Evolutionary conservation across 2,888 invertebrate genomes (phyloP), one percentile per base, ranked within the genome.

Genomic region (Stenotaenia linearis): DNA sequence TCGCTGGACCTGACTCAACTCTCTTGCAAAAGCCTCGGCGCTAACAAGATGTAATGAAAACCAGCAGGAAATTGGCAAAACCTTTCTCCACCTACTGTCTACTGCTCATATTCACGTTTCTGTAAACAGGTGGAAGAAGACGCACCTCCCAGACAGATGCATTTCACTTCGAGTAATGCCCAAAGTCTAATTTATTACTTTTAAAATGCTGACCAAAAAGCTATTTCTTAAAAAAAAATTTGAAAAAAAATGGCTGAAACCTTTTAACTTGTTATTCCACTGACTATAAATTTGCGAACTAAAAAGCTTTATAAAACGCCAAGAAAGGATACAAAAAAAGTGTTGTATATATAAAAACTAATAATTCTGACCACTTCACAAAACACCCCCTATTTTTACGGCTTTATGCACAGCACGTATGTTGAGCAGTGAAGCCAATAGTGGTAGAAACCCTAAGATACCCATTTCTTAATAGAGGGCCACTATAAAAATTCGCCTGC

Each of bases 31-130:
- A 56, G 21, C 56, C 23, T 56, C 21, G 56, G 56, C 18, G 56
- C 56, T 56, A 56, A 56, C 56, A 56, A 56, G 56, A 56, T 56
- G 56, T 56, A 56, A 56, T 56, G 56, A 56, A 56, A 56, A 18
- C 56, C 56, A 56, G 56, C 56, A 56, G 56, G 56, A 56, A 56
- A 56, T 56, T 56, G 56, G 56, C 56, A 18, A 56, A 56, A 56
- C 56, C 18, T 56, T 37, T 56, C 56, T n/a, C 56, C 56, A 4
- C 37, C 37, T 6, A 32, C 37, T 37, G 56, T 56, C 56, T 56
- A 9, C 18, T 56, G 56, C 56, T 56, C 56, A 56, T 56, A 56
- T 56, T 56, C 56, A 56, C n/a, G 56, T 56, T 18, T 56, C 56
- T 56, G 56, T 56, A 56, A 18, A 56, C 56, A 56, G 56, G 56